Evolutionary conservation across 1,140 invertebrate genomes (phyloP), one percentile per base, ranked within the genome.

Genomic region (Drosophila navojoa): DNA sequence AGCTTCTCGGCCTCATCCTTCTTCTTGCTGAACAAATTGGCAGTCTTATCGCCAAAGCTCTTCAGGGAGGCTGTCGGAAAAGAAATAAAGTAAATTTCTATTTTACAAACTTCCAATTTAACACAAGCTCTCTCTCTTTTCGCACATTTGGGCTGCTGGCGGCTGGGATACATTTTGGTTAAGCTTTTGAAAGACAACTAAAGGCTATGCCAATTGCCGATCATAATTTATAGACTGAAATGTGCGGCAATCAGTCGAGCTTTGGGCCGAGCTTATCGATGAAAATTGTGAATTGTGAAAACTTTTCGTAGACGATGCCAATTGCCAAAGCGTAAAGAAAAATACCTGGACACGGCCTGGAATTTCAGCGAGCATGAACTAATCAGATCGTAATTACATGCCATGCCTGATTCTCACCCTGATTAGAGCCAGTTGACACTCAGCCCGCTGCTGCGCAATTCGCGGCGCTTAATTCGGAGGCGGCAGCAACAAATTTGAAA

Each of bases 21-120:
- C 93, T 94, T 94, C 67, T 93, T 92, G 44, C 94, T 94, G 91
- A 94, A 94, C 57, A 94, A 92, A 19, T 93, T 93, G 38, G 93
- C 93, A 27, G 94, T 94, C 91, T 94, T 94, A 91, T 94, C 94
- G 75, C 94, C 94, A 90, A 94, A 92, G 92, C 92, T 94, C 91
- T 93, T 93, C 92, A 94, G 93, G 62, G 94, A 94, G 35, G 93
- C 94, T 94, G 82, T 42, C 47, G 35, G 58, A 50, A 47, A n/a
- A 53, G 3, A 44, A 50, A 60, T 29, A 3, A 22, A 35, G 4
- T 32, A 10, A 2, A 32, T 49, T 50, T 35, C 47, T 35, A 54
- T 57, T 11, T 47, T 25, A 53, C 53, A 49, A 57, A 25, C 15
- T 10, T 16, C 13, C 45, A 35, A 22, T n/a, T 13, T 15, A 7